Evolutionary conservation across 35 echinoderm and acorn worm species (phyloP).

Genomic region (Stichopus chloronotus): DNA sequence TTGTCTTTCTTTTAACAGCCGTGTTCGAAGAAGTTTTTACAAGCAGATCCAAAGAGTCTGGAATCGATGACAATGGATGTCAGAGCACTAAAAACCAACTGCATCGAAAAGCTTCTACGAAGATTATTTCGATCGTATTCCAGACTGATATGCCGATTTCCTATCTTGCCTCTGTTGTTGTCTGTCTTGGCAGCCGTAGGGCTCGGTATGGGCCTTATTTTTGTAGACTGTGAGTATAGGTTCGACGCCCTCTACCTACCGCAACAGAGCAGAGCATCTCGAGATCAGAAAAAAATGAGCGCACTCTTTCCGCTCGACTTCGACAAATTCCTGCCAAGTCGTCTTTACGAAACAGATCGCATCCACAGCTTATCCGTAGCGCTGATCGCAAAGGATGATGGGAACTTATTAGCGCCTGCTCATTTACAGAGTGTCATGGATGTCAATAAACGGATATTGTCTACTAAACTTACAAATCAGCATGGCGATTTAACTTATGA

Average conservation of each 20-base stretch:
- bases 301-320: neutral
- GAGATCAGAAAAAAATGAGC: neutral
- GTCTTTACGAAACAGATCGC: neutral
- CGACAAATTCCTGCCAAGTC: neutral
- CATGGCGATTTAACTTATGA: neutral
- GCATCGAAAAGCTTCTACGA: neutral
- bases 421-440: neutral
- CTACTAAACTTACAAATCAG: neutral
- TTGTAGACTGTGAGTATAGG: neutral
- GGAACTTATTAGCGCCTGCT: neutral
- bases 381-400: constrained; percentile 2
- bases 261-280: neutral
- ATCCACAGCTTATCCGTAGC: neutral
- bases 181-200: neutral
- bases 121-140: neutral
- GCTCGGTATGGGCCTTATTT: neutral
- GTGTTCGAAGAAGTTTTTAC: no score
- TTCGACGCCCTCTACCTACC: neutral
- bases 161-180: neutral
- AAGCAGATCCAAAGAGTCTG: no score
- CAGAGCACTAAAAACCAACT: neutral
- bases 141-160: neutral
- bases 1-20: no score
- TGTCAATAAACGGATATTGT: neutral
- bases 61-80: neutral